phyloP scores from a whole-genome alignment of 2,888 invertebrate species.

The Cheilosia vulpina region DNA sequence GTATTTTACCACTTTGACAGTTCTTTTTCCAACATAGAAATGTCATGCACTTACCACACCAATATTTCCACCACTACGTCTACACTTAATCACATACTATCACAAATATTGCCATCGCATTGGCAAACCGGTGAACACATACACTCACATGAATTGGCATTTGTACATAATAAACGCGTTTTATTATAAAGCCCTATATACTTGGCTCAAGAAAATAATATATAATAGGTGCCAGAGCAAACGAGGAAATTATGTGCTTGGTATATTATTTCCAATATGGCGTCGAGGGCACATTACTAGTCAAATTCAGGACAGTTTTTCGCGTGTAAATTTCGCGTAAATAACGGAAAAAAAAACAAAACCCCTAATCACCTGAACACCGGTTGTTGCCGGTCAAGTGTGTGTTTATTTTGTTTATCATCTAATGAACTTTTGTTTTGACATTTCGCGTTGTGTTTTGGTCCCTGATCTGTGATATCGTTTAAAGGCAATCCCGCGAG shows the following conservation, averaged over 20 bases:
- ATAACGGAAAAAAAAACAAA: constrained; percentile 53
- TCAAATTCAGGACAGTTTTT: constrained; percentile 54
- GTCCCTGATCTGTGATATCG: neutral
- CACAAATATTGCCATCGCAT: constrained; percentile 22
- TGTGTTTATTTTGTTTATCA: constrained; percentile 70
- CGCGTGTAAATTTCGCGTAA: constrained; percentile 58
- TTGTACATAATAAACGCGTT: constrained; percentile 54
- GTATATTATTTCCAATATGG: constrained; percentile 76
- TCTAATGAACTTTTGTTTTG: constrained; percentile 71
- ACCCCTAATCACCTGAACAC: constrained; percentile 39
- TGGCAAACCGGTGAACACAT: constrained; percentile 68
- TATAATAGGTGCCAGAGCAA: constrained; percentile 25
- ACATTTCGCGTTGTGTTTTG: constrained; percentile 53
- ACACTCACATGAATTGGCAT: constrained; percentile 38
- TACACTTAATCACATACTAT: neutral
- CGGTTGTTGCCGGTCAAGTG: constrained; percentile 50
- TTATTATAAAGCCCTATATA: constrained; percentile 50
- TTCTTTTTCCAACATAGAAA: constrained; percentile 49
- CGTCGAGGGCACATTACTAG: constrained; percentile 71
- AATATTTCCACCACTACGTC: constrained; percentile 8
- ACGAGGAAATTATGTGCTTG: constrained; percentile 59
- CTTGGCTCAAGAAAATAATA: constrained; percentile 19
- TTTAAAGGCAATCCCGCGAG: constrained; percentile 16
- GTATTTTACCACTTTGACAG: constrained; percentile 64
- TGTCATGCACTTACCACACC: constrained; percentile 64